Evolutionary conservation across 1,140 invertebrate species (phyloP).

Genomic region (Agrilus planipennis): DNA sequence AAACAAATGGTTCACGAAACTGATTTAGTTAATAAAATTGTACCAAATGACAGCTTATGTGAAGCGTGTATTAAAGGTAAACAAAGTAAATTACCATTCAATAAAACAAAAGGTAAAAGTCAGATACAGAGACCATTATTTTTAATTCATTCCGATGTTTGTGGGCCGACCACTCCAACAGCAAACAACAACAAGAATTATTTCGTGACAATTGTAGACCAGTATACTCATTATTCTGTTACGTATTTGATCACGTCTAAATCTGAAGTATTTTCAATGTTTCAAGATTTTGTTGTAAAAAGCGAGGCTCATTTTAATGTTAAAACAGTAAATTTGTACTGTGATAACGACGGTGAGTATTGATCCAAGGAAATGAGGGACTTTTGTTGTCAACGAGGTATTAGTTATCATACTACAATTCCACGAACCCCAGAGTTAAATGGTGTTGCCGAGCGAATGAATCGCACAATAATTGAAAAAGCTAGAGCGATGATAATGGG

Average conservation of each 20-base stretch:
- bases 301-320: constrained; percentile 11
- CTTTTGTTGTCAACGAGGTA: constrained; percentile 18
- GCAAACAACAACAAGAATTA: constrained; percentile 25
- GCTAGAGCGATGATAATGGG: constrained; percentile 4
- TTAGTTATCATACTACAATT: constrained; percentile 14
- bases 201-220: constrained; percentile 32
- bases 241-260: constrained; percentile 27
- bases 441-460: constrained; percentile 32
- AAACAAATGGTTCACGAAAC: background rate
- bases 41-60: constrained; percentile 3
- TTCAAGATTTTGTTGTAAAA: constrained; percentile 24
- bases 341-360: constrained; percentile 25
- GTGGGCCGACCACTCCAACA: constrained; percentile 26
- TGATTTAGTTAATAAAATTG: background rate
- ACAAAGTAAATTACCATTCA: background rate
- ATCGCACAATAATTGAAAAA: constrained; percentile 8
- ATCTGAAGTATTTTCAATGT: constrained; percentile 18
- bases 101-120: too few species aligned
- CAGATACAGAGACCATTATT: constrained; percentile 15
- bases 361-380: constrained; percentile 13
- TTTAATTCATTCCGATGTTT: constrained; percentile 28
- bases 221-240: constrained; percentile 28
- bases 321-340: too few species aligned
- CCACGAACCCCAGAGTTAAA: constrained; percentile 32
- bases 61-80: constrained; percentile 16